Percentiles rank a stretch among this genome's conserved stretches.
phyloP scores from a whole-genome alignment of 2,888 invertebrate species.

The Spisula solida region DNA sequence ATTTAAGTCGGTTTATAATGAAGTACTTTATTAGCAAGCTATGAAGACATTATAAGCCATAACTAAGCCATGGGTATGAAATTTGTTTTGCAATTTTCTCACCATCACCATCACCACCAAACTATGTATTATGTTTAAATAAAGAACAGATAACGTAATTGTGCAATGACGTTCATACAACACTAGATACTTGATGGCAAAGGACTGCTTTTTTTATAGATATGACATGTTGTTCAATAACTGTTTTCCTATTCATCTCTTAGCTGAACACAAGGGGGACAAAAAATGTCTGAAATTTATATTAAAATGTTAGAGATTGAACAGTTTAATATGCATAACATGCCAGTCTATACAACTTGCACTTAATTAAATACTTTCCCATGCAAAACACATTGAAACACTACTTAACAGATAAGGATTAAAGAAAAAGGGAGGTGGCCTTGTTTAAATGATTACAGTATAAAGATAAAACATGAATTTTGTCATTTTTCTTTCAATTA shows the following conservation, averaged over 20 bases:
- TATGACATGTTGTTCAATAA: conserved; percentile 44
- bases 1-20: too few relatives aligned
- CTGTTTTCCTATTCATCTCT: conserved; percentile 27
- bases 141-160: conserved; percentile 38
- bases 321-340: conserved; percentile 23
- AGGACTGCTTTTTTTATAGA: conserved; percentile 24
- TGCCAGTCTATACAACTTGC: conserved; percentile 10
- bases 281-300: conserved; percentile 43
- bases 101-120: not conserved
- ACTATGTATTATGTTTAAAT: not conserved
- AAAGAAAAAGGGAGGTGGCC: conserved; percentile 1
- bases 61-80: not conserved
- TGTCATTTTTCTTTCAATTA: not conserved
- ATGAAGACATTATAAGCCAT: too few relatives aligned
- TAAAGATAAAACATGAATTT: conserved; percentile 31
- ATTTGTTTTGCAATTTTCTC: not conserved
- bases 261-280: conserved; percentile 12
- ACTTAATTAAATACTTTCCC: conserved; percentile 37
- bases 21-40: too few relatives aligned
- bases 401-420: conserved; percentile 25
- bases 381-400: conserved; percentile 28
- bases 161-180: conserved; percentile 31
- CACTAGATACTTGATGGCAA: conserved; percentile 37
- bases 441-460: conserved; percentile 12
- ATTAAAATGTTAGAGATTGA: conserved; percentile 23